Base-by-base conservation (phyloP, 2,113 vertebrate species). In the Tor tambroides region DNA sequence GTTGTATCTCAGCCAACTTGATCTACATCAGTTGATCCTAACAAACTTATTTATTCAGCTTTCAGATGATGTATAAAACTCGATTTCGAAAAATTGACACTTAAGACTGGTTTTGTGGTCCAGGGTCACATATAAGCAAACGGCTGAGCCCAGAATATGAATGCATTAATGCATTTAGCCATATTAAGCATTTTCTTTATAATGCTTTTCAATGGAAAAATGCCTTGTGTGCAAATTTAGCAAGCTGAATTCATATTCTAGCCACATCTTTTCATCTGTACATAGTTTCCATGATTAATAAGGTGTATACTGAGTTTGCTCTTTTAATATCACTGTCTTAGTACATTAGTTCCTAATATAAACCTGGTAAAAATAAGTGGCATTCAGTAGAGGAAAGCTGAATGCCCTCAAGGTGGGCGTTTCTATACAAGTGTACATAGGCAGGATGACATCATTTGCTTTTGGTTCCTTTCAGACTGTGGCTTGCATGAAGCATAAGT, bases 371-470 rank as follows among this genome's bases (percentile, higher is more conserved):
- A 59, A 21, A 59, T 59, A 8, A 59, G 21, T 23, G 21, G 7
- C 21, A 23, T 23, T 23, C 23, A 10, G 56, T 3, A n/a, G 56
- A 61, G 23, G 8, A n/a, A 61, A 61, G 56, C 54, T 51, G 49
- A 51, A 51, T 59, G 54, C 21, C 54, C 54, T 59, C 54, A 19
- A 59, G 54, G 23, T 4, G 56, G 8, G 23, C 8, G 56, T 61
- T 61, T 61, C 56, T 61, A n/a, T n/a, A n/a, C 21, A 61, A 3
- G 21, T n/a, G 23, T 61, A 61, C 23, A n/a, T n/a, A 9, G 23
- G 15, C 83, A n/a, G 10, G 23, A 51, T 84, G 80, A 83, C 49
- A 54, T 79, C 23, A 84, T 79, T 32, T 65, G 38, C 23, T 38
- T 41, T 79, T 43, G 21, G 38, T 75, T 12, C 23, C 38, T 75